Evolutionary conservation across 2,888 invertebrate genomes (phyloP).

Genomic region (Micropterix aruncella): DNA sequence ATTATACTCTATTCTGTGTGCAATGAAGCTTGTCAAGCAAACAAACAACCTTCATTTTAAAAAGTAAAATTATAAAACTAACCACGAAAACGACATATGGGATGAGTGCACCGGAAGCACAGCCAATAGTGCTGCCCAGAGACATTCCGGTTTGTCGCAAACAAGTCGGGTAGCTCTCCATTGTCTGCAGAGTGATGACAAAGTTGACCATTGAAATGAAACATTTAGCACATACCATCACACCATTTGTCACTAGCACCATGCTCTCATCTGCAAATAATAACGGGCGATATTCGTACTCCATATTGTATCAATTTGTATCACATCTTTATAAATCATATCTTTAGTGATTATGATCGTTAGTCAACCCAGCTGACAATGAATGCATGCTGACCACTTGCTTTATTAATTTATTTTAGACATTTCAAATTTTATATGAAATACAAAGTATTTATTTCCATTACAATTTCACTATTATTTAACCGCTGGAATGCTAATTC

Average conservation of each 20-base stretch:
- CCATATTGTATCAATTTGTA: no score
- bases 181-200: slow-evolving; percentile 22
- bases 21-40: background rate
- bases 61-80: background rate
- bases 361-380: background rate
- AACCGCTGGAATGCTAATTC: no score
- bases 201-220: slow-evolving; percentile 20
- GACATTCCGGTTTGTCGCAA: slow-evolving; percentile 25
- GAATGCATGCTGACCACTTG: no score
- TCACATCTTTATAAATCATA: no score
- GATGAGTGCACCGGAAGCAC: slow-evolving; percentile 15
- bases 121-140: slow-evolving; percentile 19
- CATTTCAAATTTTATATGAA: no score
- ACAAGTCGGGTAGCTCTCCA: slow-evolving; percentile 29
- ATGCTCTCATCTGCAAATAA: background rate
- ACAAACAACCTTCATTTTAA: background rate
- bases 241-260: background rate
- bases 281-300: no score
- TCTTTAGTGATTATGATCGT: background rate
- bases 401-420: no score
- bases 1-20: no score
- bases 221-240: slow-evolving; percentile 13
- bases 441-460: no score
- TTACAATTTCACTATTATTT: no score
- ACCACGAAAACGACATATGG: background rate